Conservation (phyloP, 1,140 invertebrate species). For the Hyphantria cunea region DNA sequence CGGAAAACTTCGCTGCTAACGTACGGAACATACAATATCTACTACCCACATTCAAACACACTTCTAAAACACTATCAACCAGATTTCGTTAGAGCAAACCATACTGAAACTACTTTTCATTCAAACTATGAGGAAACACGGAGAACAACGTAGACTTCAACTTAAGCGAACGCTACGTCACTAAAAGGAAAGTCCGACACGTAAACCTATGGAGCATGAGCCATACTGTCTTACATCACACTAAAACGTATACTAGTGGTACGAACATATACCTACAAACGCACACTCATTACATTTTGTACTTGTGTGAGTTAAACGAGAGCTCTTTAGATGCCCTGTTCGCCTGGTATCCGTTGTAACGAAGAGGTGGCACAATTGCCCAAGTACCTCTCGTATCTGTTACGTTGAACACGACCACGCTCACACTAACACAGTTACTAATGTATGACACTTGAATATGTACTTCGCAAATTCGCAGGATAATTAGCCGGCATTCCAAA, state of each 20-base stretch:
- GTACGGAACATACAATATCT: constrained; percentile 36
- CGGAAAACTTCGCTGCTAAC: constrained; percentile 35
- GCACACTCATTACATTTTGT: constrained; percentile 34
- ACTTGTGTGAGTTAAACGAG: constrained; percentile 35
- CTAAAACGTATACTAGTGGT: constrained; percentile 16
- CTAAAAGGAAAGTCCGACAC: constrained; percentile 42
- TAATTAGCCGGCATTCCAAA: constrained; percentile 75
- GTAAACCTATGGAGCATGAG: constrained; percentile 36
- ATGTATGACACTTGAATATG: constrained; percentile 68
- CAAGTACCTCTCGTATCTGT: constrained; percentile 47
- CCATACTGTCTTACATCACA: constrained; percentile 31
- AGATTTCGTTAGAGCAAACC: constrained; percentile 58
- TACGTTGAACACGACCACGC: constrained; percentile 44
- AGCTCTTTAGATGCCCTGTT: constrained; percentile 41
- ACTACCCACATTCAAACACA: constrained; percentile 37
- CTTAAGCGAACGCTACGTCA: constrained; percentile 55
- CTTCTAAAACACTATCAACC: constrained; percentile 45
- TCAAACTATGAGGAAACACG: constrained; percentile 59
- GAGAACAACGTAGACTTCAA: constrained; percentile 51
- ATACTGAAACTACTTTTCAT: constrained; percentile 55
- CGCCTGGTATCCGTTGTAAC: constrained; percentile 64
- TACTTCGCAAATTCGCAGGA: constrained; percentile 71
- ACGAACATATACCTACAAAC: constrained; percentile 22
- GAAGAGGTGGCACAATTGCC: constrained; percentile 48
- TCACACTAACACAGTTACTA: constrained; percentile 45